Conservation (phyloP, 2,113 vertebrate species). For the Theropithecus gelada region DNA sequence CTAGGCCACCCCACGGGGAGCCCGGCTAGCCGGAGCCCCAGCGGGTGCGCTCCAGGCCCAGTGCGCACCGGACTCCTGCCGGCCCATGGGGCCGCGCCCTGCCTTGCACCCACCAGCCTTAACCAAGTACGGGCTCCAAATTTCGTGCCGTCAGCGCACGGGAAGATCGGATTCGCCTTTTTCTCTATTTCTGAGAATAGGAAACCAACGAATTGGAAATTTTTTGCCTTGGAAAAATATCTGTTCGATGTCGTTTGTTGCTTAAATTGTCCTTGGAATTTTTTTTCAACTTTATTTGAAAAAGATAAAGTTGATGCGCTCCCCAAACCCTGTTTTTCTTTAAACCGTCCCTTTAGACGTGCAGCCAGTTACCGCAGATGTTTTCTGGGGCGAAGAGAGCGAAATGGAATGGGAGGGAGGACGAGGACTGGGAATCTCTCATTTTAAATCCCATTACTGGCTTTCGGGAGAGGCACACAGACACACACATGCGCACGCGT, state of each 20-base stretch:
- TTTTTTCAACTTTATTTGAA: conserved; percentile 62
- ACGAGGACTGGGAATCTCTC: conserved; percentile 39
- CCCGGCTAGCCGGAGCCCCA: not conserved
- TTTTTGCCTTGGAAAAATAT: conserved; percentile 62
- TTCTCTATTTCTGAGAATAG: conserved; percentile 54
- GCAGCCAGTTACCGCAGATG: not conserved
- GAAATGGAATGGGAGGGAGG: conserved; percentile 48
- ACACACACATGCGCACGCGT: no score
- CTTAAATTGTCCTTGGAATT: conserved; percentile 68
- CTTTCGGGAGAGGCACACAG: conserved; percentile 12
- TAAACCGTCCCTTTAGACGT: conserved; percentile 58
- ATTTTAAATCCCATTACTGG: conserved; percentile 72
- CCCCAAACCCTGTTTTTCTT: conserved; percentile 62
- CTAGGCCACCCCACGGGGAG: not conserved
- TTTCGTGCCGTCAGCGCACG: not conserved
- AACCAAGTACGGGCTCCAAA: not conserved
- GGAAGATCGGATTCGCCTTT: conserved; percentile 11
- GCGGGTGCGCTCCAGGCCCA: not conserved
- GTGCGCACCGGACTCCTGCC: not conserved
- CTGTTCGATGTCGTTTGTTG: conserved; percentile 73
- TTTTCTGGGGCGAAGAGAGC: conserved; percentile 62
- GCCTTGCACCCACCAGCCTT: not conserved
- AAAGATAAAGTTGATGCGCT: conserved; percentile 61
- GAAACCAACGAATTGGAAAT: conserved; percentile 75
- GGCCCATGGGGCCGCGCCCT: not conserved